Conservation (phyloP, 2,113 vertebrate genomes). For the Semnornis frantzii region DNA sequence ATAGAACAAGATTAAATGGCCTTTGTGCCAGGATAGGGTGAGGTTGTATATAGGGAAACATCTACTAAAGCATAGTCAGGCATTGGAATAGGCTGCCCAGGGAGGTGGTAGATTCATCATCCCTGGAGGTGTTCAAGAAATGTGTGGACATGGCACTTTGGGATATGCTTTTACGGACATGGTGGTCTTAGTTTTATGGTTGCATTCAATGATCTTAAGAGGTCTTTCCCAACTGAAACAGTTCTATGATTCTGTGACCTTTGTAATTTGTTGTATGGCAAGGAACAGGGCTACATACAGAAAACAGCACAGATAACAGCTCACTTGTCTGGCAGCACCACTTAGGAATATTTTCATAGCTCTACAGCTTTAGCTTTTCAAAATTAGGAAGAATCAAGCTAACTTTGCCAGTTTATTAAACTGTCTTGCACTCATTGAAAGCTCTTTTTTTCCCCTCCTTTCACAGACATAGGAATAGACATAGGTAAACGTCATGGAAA, state of each 20-base stretch:
- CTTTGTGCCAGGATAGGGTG: too few species aligned
- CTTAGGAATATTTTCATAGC: conserved; percentile 42
- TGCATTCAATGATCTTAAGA: too few species aligned
- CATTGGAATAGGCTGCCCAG: too few species aligned
- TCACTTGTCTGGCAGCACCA: conserved; percentile 19
- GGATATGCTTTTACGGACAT: too few species aligned
- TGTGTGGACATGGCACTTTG: too few species aligned
- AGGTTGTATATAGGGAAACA: too few species aligned
- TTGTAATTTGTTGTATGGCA: conserved; percentile 23
- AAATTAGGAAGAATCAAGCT: background rate
- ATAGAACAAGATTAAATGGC: too few species aligned
- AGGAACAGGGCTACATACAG: background rate
- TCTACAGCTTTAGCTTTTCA: conserved; percentile 31
- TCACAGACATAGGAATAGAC: background rate
- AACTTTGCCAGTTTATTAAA: conserved; percentile 13
- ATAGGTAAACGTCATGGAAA: background rate
- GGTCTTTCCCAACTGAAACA: too few species aligned
- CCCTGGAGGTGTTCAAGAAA: too few species aligned
- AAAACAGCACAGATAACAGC: conserved; percentile 1
- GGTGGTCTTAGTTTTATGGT: too few species aligned
- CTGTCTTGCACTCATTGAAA: background rate
- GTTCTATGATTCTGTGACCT: background rate
- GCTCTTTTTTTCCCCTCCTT: conserved; percentile 4
- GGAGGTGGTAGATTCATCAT: too few species aligned
- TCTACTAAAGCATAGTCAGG: too few species aligned